Evolutionary conservation across 2,888 invertebrate genomes (phyloP), one percentile per base, ranked within the genome.

Genomic region (Ophion costatus): DNA sequence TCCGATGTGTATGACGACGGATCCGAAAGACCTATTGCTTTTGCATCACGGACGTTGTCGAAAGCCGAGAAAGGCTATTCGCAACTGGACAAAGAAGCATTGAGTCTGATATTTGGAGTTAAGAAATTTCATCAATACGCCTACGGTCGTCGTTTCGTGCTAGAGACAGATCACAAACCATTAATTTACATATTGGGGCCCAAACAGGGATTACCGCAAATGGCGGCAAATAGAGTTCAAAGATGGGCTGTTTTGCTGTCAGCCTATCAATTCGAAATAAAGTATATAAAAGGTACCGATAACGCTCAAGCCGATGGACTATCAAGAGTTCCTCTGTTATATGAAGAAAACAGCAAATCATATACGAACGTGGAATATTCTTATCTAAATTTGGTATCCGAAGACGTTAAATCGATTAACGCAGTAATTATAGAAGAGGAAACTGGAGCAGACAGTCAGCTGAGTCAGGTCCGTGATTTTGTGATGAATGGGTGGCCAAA

Each of bases 101-200:
- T 93, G 51, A 87, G 90, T 22, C 85, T 94, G 1, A 87, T 93
- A n/a, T 94, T 89, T 17, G 78, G 71, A 10, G 73, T 79, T 0
- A 81, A 69, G 14, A 74, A 61, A 5, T 84, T 81, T 14, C 74
- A 84, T 51, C 78, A 84, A 11, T 84, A 66, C 73, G 61, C 79
- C 14, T 78, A 63, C 17, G 84, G 75, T 5, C 77, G 64, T n/a
- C n/a, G 56, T 17, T 82, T 84, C 64, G 24, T 70, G 22, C 57
- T 84, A 22, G 78, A 77, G 29, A 77, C 80, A 7, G 80, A 85
- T 64, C 82, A 85, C 45, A 85, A 83, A 56, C 82, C 77, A 0
- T 24, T 85, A n/a, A 42, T 67, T n/a, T 80, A 78, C n/a, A 77
- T 86, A 45, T 84, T 86, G 29, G 75, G 79, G 0, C 29, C 73